phyloP scores from a whole-genome alignment of 1,140 invertebrate species.

The Magallana angulata region DNA sequence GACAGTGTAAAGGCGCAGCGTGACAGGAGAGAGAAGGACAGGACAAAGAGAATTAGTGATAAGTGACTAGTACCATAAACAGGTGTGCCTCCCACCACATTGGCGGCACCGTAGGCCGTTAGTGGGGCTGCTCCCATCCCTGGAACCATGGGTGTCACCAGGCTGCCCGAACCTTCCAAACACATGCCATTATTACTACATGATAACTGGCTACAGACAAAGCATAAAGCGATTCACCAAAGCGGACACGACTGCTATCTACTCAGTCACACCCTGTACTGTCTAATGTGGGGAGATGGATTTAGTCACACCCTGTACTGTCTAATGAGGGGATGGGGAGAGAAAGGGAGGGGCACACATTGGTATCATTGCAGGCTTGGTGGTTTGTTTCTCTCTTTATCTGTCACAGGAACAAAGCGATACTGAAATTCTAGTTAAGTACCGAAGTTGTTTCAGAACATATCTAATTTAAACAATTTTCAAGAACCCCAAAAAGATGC shows the following conservation, averaged over 20 bases:
- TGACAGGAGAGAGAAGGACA: conserved; percentile 45
- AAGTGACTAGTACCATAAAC: conserved; percentile 56
- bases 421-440: not conserved
- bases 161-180: conserved; percentile 87
- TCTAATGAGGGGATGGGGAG: not conserved
- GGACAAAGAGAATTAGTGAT: conserved; percentile 46
- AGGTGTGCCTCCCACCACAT: conserved; percentile 81
- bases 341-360: not conserved
- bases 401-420: not conserved
- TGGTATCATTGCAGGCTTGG: too few species aligned
- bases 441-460: not conserved
- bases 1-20: conserved; percentile 10
- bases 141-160: conserved; percentile 87
- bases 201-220: conserved; percentile 33
- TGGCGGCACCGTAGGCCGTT: conserved; percentile 84
- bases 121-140: conserved; percentile 85
- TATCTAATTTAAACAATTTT: too few species aligned
- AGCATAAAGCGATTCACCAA: conserved; percentile 34
- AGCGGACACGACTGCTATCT: not conserved
- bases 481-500: too few species aligned
- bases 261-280: not conserved
- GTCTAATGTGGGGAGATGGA: not conserved
- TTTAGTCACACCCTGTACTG: not conserved
- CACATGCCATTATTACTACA: conserved; percentile 45
- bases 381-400: not conserved